Evolutionary conservation across 2,113 vertebrate genomes (phyloP).

Genomic region (Brachyhypopomus occidentalis): DNA sequence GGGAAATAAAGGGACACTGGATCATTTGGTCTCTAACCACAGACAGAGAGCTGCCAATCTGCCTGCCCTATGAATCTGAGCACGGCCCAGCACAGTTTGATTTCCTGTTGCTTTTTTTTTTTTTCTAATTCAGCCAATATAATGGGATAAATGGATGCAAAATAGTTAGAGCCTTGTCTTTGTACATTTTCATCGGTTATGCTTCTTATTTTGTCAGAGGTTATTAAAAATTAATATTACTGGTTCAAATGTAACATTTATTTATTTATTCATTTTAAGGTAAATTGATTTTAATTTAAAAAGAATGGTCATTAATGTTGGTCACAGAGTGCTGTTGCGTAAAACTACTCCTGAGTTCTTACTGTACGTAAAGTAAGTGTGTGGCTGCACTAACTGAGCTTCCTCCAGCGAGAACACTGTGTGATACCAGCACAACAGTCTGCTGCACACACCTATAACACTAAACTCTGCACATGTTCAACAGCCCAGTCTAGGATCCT

Average conservation of each 20-base stretch:
- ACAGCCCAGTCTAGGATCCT: slow-evolving; percentile 49
- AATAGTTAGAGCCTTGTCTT: no score
- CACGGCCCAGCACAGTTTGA: neutral
- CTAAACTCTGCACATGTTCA: slow-evolving; percentile 36
- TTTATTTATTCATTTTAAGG: no score
- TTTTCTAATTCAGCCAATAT: neutral
- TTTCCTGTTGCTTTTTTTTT: neutral
- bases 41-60: slow-evolving; percentile 23
- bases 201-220: no score
- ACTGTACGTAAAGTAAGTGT: slow-evolving; percentile 17
- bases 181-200: neutral
- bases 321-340: neutral
- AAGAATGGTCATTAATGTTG: neutral
- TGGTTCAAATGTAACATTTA: no score
- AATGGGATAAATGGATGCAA: neutral
- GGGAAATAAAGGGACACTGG: slow-evolving; percentile 48
- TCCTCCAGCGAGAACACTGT: neutral
- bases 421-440: slow-evolving; percentile 30
- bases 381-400: neutral
- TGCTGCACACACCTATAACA: slow-evolving; percentile 43
- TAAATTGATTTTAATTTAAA: neutral
- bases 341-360: neutral
- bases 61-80: neutral
- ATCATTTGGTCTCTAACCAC: slow-evolving; percentile 47
- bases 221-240: no score